These are phyloP conservation scores for Neoseiulus cucumeris DNA, from an alignment of 1,140 invertebrate genomes.

Conservation along the genomic window DNA sequence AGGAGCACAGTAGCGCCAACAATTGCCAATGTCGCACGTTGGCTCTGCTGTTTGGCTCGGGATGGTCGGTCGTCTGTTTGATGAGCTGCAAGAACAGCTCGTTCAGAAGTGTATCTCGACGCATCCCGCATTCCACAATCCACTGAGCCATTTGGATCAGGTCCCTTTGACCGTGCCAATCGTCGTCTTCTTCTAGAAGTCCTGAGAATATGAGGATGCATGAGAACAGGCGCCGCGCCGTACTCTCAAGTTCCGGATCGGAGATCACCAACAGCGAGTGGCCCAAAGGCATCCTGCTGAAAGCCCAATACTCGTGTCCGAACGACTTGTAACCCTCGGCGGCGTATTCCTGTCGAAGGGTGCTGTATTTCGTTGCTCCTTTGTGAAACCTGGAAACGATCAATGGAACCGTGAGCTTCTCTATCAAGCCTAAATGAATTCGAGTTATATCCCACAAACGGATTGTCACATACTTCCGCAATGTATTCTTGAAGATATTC, in stretches of 20 bases:
- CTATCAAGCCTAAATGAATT: no score
- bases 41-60: slow-evolving; percentile 65
- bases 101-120: slow-evolving; percentile 58
- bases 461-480: slow-evolving; percentile 37
- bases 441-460: neutral
- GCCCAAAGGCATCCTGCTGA: slow-evolving; percentile 50
- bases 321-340: slow-evolving; percentile 63
- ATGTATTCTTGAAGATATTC: slow-evolving; percentile 63
- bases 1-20: slow-evolving; percentile 63
- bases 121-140: slow-evolving; percentile 69
- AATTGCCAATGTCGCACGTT: slow-evolving; percentile 79
- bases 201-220: slow-evolving; percentile 53
- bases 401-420: slow-evolving; percentile 6
- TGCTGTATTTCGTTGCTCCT: slow-evolving; percentile 61
- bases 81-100: slow-evolving; percentile 82
- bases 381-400: slow-evolving; percentile 39
- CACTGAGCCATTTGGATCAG: slow-evolving; percentile 66
- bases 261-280: slow-evolving; percentile 60
- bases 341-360: slow-evolving; percentile 23
- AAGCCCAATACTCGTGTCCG: slow-evolving; percentile 69
- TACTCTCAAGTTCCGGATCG: slow-evolving; percentile 59
- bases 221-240: slow-evolving; percentile 45
- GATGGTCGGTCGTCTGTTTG: slow-evolving; percentile 70
- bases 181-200: slow-evolving; percentile 39
- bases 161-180: slow-evolving; percentile 52